Evolutionary conservation across 2,888 invertebrate species (phyloP).

Genomic region (Aelia acuminata): DNA sequence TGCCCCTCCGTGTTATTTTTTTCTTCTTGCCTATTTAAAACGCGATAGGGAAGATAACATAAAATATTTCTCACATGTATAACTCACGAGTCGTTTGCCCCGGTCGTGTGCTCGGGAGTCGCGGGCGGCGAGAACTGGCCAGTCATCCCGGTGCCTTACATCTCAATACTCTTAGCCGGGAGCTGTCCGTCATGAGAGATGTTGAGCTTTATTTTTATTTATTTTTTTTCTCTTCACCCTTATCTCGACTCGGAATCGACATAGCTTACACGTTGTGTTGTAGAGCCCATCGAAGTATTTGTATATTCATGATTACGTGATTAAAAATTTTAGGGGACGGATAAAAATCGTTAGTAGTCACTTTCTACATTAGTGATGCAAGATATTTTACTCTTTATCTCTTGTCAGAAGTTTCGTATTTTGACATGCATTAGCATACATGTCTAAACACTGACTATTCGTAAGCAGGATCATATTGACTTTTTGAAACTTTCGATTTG

Average conservation of each 20-base stretch:
- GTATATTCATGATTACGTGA: conserved; percentile 1
- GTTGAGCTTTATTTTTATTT: not conserved
- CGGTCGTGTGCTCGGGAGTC: not conserved
- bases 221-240: not conserved
- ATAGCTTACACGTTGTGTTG: not conserved
- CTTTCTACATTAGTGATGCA: not conserved
- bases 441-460: not conserved
- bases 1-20: conserved; percentile 14
- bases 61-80: conserved; percentile 41
- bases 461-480: not conserved
- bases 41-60: conserved; percentile 11
- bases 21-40: conserved; percentile 14
- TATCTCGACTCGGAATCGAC: not conserved
- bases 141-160: not conserved
- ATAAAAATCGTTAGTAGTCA: conserved; percentile 21
- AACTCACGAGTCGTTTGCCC: conserved; percentile 31
- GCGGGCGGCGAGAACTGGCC: conserved; percentile 26
- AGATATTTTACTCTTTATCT: not conserved
- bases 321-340: not conserved
- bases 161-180: conserved; percentile 21
- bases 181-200: conserved; percentile 36
- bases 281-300: conserved; percentile 16
- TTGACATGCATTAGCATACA: not conserved
- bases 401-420: not conserved
- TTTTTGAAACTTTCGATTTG: not conserved